phyloP scores from a whole-genome alignment of 1,140 invertebrate species.

The Bombyx mori region ASM3026992v2 NC_085114.1:6470501-6471000 shows the following conservation, averaged over 20 bases:
- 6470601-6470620: too few relatives aligned
- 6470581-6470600: too few relatives aligned
- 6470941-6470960: constrained; percentile 43
- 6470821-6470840: constrained; percentile 41
- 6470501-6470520: too few relatives aligned
- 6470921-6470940: constrained; percentile 38
- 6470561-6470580: too few relatives aligned
- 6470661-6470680: neutral
- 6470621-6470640: neutral
- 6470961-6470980: neutral
- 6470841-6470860: constrained; percentile 43
- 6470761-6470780: constrained; percentile 44
- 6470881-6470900: constrained; percentile 43
- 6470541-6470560: too few relatives aligned
- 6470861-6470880: constrained; percentile 53
- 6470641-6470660: neutral
- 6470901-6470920: constrained; percentile 21
- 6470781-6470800: constrained; percentile 40
- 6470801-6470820: constrained; percentile 46
- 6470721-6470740: constrained; percentile 66
- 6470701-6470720: constrained; percentile 68
- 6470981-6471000: too few relatives aligned
- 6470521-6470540: too few relatives aligned
- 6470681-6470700: too few relatives aligned
- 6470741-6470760: constrained; percentile 65